Percentiles rank a stretch among this genome's conserved stretches.
Conservation (phyloP, 2,888 invertebrate genomes). For the Lypha dubia region DNA sequence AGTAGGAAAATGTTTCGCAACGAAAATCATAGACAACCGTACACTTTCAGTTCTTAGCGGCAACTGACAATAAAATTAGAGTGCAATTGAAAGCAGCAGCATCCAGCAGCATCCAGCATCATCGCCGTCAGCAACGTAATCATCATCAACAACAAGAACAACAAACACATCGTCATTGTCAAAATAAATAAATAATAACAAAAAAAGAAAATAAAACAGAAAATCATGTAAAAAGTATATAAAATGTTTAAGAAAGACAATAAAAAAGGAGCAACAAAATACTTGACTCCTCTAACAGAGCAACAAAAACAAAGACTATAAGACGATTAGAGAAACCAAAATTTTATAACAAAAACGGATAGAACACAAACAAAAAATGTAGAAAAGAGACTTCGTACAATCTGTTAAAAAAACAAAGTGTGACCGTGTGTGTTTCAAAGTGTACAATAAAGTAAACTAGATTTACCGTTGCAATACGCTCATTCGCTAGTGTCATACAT, state of each 20-base stretch:
- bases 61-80: constrained; percentile 63
- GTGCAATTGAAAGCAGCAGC: constrained; percentile 59
- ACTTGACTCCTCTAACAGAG: constrained; percentile 61
- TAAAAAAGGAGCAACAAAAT: neutral
- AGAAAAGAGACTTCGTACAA: constrained; percentile 13
- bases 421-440: neutral
- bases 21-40: constrained; percentile 48
- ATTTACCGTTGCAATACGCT: constrained; percentile 8
- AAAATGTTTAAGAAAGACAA: constrained; percentile 32
- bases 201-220: too few species aligned
- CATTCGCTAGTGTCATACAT: neutral
- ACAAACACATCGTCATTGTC: constrained; percentile 2
- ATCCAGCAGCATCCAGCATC: constrained; percentile 33
- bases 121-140: constrained; percentile 10
- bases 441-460: constrained; percentile 18
- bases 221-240: constrained; percentile 5
- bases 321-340: constrained; percentile 48
- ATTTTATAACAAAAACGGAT: constrained; percentile 10
- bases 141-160: constrained; percentile 5
- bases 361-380: neutral
- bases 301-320: constrained; percentile 25
- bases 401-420: constrained; percentile 9
- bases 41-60: constrained; percentile 70
- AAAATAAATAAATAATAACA: constrained; percentile 24
- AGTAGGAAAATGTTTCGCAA: constrained; percentile 12